A percentile compares a stretch with the other conserved stretches of the same genome.
These are phyloP conservation scores for Danionella cerebrum DNA, from an alignment of 2,113 vertebrate species.

Conservation along the genomic window DNA sequence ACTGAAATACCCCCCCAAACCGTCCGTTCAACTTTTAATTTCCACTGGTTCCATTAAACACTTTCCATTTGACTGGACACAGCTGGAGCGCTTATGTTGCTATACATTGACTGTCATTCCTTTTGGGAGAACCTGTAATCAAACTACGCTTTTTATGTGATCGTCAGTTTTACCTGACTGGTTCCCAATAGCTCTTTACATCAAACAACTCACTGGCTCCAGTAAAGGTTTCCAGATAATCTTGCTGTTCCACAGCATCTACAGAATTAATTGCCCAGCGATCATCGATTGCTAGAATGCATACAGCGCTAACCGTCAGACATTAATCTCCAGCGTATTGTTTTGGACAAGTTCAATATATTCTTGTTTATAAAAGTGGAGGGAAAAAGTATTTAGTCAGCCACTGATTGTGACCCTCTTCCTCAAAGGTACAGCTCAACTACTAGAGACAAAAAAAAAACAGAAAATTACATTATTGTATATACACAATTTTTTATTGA, in stretches of 20 bases:
- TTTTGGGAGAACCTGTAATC: neutral
- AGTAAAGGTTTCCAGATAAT: constrained; percentile 23
- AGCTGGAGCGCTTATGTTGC: neutral
- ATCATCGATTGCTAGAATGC: neutral
- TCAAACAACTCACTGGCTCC: constrained; percentile 37
- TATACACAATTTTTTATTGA: no score
- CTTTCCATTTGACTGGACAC: neutral
- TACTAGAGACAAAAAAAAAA: no score
- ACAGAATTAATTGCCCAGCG: neutral
- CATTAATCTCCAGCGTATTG: no score
- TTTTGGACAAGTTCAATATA: no score
- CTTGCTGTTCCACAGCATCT: no score
- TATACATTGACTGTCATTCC: neutral
- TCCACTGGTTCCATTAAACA: neutral
- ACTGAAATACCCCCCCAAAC: neutral
- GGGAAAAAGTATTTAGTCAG: no score
- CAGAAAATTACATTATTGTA: no score
- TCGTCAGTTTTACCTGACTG: constrained; percentile 30
- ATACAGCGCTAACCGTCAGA: no score
- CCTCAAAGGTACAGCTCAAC: no score
- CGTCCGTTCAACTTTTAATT: neutral
- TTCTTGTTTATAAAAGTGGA: no score
- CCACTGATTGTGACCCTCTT: no score
- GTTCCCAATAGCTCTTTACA: constrained; percentile 36
- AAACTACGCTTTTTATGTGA: constrained; percentile 10